These are phyloP conservation scores for Ptyas mucosa DNA, from an alignment of 2,113 vertebrate genomes.

Conservation along the genomic window DNA sequence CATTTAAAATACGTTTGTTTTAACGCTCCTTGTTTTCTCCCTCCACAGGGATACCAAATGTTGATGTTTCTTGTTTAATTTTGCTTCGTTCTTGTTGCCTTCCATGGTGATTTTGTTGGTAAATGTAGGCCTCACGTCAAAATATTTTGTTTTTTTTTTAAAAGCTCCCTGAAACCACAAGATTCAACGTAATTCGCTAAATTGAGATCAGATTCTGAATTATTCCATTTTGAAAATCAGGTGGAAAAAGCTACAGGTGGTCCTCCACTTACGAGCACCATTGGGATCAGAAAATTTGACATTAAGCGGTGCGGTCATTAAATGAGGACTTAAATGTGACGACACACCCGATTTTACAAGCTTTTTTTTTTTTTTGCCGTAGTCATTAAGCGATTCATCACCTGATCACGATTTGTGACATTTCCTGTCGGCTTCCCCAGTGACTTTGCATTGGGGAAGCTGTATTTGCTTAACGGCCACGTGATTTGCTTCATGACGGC, in stretches of 20 bases:
- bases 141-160: background rate
- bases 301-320: background rate
- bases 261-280: background rate
- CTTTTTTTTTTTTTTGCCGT: background rate
- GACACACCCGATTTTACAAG: background rate
- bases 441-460: background rate
- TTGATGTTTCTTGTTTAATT: background rate
- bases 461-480: background rate
- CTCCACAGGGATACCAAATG: slow-evolving; percentile 1
- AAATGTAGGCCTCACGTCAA: background rate
- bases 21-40: slow-evolving; percentile 1
- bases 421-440: background rate
- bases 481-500: background rate
- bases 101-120: fast-evolving
- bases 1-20: slow-evolving; percentile 6
- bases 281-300: background rate
- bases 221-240: background rate
- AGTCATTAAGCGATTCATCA: background rate
- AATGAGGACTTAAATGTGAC: background rate
- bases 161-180: background rate
- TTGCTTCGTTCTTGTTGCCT: background rate
- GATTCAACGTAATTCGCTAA: background rate
- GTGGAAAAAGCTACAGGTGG: background rate
- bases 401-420: background rate
- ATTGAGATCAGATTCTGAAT: background rate